Evolutionary conservation across 1,140 invertebrate species (phyloP).

Genomic region (Drosophila quadrilineata): DNA sequence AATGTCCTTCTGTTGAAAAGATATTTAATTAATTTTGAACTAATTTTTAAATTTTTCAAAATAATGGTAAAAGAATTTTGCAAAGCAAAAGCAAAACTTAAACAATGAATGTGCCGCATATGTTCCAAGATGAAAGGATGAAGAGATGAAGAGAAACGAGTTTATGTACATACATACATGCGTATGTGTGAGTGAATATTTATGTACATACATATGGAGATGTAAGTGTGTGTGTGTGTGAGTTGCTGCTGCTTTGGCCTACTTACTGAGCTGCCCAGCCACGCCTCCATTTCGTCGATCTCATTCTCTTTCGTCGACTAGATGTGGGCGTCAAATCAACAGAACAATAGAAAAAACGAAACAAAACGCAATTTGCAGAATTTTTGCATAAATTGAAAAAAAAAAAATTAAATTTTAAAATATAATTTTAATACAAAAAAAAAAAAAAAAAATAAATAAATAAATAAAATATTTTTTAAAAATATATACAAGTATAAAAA

Average conservation of each 20-base stretch:
- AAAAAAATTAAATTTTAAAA: constrained; percentile 29
- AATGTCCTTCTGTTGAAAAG: constrained; percentile 62
- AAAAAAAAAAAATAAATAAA: constrained; percentile 32
- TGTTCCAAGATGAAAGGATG: not conserved
- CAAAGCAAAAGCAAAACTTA: constrained; percentile 33
- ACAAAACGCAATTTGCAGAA: constrained; percentile 49
- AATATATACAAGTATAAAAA: too few relatives aligned
- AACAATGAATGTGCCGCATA: constrained; percentile 3
- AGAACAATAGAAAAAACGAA: constrained; percentile 44
- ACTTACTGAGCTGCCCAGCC: constrained; percentile 88
- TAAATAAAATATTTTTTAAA: constrained; percentile 37
- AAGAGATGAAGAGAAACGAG: constrained; percentile 15
- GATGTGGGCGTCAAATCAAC: constrained; percentile 43
- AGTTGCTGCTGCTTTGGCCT: constrained; percentile 43
- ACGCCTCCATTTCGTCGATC: constrained; percentile 96
- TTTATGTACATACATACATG: constrained; percentile 40
- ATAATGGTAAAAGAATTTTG: not conserved
- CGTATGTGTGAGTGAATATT: constrained; percentile 23
- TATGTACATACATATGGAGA: constrained; percentile 10
- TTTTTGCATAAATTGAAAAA: constrained; percentile 44
- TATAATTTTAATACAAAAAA: constrained; percentile 27
- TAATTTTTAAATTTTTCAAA: too few relatives aligned
- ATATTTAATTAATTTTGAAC: constrained; percentile 11
- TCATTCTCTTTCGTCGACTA: constrained; percentile 91
- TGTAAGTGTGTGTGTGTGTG: constrained; percentile 26